These are phyloP conservation scores for Dasypolia templi DNA, from an alignment of 2,888 invertebrate genomes.

Conservation along the genomic window DNA sequence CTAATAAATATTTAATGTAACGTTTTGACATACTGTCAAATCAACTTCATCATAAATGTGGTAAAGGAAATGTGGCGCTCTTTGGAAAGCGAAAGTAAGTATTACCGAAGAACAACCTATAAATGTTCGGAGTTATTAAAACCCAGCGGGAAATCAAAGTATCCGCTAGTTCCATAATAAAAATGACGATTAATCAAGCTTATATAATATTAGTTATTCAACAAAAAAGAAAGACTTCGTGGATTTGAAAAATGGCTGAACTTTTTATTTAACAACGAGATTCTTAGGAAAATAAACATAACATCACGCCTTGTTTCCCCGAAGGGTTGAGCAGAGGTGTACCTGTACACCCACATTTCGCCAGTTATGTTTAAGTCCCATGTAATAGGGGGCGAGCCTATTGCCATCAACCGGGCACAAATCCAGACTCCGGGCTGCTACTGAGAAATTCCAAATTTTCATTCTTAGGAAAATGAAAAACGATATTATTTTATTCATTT, in stretches of 20 bases:
- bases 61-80: background rate
- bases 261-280: background rate
- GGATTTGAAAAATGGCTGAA: background rate
- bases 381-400: too few species aligned
- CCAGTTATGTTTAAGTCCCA: too few species aligned
- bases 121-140: slow-evolving; percentile 6
- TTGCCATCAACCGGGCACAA: too few species aligned
- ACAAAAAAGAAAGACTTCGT: background rate
- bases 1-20: background rate
- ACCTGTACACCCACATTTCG: too few species aligned
- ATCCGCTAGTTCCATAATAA: background rate
- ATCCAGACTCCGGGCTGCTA: too few species aligned
- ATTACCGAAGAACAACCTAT: background rate
- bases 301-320: too few species aligned
- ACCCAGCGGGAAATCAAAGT: slow-evolving; percentile 44
- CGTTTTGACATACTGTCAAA: background rate
- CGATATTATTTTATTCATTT: too few species aligned
- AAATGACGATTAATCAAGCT: slow-evolving; percentile 17
- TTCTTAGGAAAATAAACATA: too few species aligned
- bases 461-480: too few species aligned
- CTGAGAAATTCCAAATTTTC: too few species aligned
- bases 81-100: background rate
- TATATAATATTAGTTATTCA: slow-evolving; percentile 16
- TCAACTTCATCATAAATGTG: background rate
- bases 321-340: too few species aligned